Evolutionary conservation across 2,888 invertebrate genomes (phyloP).

Genomic region (Eutolmus rufibarbis): DNA sequence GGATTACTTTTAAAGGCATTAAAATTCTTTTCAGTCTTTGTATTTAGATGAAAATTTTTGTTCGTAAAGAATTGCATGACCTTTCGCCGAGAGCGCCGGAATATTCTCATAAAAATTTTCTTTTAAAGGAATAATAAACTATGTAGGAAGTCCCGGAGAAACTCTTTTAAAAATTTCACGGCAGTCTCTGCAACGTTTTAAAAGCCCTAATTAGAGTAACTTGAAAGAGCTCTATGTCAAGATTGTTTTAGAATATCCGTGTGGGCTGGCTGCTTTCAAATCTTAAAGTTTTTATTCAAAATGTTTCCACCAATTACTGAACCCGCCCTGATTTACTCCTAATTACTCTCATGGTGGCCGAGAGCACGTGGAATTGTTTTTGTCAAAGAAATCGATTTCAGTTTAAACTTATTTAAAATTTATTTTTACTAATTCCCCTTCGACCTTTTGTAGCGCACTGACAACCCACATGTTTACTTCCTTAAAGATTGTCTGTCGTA

Average conservation of each 20-base stretch:
- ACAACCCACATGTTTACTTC: neutral
- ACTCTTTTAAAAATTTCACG: neutral
- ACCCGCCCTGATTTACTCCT: neutral
- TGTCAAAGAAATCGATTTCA: neutral
- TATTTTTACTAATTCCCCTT: neutral
- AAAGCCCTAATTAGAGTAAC: neutral
- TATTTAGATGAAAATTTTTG: neutral
- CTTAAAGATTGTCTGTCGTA: neutral
- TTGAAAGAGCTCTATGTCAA: neutral
- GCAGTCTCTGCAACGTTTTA: neutral
- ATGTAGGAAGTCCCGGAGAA: neutral
- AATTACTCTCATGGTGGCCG: neutral
- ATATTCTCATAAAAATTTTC: neutral
- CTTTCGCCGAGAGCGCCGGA: neutral
- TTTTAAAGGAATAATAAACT: neutral
- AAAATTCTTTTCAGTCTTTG: neutral
- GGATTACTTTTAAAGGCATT: neutral
- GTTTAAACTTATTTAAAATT: neutral
- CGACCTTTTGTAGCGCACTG: neutral
- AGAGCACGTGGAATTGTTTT: neutral
- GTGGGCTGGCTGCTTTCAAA: neutral
- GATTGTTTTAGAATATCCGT: neutral
- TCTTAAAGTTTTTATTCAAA: neutral
- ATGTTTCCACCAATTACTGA: neutral
- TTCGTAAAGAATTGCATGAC: neutral